A percentile compares a stretch with the other conserved stretches of the same genome.
These are phyloP conservation scores for Zaprionus africanus DNA, from an alignment of 1,140 invertebrate species.

Conservation along the genomic window DNA sequence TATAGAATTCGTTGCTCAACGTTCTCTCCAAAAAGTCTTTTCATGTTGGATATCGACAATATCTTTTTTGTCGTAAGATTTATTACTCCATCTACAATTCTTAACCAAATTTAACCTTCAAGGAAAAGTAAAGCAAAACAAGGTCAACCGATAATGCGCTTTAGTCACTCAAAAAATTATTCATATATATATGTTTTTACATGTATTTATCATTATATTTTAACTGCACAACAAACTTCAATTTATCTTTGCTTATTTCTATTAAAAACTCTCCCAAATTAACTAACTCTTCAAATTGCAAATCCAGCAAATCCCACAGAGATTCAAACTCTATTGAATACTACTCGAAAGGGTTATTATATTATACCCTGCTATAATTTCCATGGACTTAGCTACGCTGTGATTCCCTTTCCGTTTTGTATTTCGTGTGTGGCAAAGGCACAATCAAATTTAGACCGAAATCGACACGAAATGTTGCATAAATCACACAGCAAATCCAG, in stretches of 20 bases:
- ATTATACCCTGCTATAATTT: not conserved
- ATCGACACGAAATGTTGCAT: slow-evolving; percentile 39
- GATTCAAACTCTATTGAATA: not conserved
- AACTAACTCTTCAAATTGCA: not conserved
- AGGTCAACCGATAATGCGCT: no score
- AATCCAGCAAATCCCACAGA: not conserved
- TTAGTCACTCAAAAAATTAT: not conserved
- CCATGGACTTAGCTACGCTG: not conserved
- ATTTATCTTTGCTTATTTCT: not conserved
- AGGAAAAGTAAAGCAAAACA: no score
- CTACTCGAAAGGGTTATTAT: not conserved
- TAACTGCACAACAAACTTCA: not conserved
- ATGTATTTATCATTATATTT: no score
- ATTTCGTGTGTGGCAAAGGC: not conserved
- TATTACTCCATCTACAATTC: no score
- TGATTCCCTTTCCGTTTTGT: not conserved
- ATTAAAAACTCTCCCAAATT: not conserved
- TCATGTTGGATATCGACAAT: no score
- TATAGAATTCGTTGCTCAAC: no score
- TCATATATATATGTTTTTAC: not conserved
- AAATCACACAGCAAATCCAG: slow-evolving; percentile 43
- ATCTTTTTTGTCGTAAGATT: no score
- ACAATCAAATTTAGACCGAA: slow-evolving; percentile 37
- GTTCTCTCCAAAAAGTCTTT: no score
- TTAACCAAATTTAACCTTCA: no score